A percentile compares a stretch with the other conserved stretches of the same genome.
Evolutionary conservation across 2,888 invertebrate genomes (phyloP).

Genomic region (Caradrina kadenii): DNA sequence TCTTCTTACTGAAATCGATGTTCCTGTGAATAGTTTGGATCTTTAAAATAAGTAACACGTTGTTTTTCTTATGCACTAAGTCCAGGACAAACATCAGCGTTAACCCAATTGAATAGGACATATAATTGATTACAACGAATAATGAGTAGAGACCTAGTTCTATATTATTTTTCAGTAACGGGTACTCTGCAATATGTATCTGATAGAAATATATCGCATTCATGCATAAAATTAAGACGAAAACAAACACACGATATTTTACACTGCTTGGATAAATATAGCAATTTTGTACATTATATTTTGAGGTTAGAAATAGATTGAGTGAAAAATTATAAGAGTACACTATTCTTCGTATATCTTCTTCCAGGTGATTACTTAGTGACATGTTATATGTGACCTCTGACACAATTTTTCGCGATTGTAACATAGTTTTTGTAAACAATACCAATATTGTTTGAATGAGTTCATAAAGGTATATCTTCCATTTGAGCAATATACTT

Average conservation of each 20-base stretch:
- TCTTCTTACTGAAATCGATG: not conserved
- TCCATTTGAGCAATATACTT: not conserved
- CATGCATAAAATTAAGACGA: not conserved
- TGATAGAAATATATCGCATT: not conserved
- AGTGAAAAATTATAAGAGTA: conserved; percentile 5
- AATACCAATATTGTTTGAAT: not conserved
- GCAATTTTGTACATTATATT: conserved; percentile 3
- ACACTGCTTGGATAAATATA: not conserved
- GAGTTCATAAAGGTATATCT: not conserved
- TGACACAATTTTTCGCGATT: too few relatives aligned
- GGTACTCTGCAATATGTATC: too few relatives aligned
- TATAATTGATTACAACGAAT: not conserved
- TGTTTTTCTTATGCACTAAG: not conserved
- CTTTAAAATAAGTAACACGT: conserved; percentile 12
- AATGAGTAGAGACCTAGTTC: too few relatives aligned
- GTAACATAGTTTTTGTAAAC: not conserved
- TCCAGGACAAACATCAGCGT: not conserved
- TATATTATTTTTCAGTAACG: too few relatives aligned
- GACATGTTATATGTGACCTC: too few relatives aligned
- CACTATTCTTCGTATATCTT: conserved; percentile 3
- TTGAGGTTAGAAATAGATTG: conserved; percentile 13
- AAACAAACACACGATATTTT: not conserved
- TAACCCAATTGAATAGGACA: conserved; percentile 4
- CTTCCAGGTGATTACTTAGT: conserved; percentile 3
- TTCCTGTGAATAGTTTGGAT: conserved; percentile 14